Base-by-base conservation (phyloP, 2,797 vertebrate species). In the Sebastes elongatus region DNA sequence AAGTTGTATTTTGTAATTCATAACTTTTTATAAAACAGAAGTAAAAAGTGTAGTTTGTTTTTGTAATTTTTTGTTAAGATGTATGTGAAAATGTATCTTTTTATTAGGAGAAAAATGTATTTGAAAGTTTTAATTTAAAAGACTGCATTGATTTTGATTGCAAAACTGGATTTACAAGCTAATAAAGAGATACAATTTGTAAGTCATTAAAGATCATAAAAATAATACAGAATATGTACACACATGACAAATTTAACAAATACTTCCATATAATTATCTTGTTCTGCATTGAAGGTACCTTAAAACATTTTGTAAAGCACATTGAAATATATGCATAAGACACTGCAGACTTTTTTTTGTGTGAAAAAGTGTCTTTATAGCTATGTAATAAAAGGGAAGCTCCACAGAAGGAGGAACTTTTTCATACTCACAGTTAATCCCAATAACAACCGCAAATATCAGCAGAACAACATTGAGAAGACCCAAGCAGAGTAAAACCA, bases 351-450 rank as follows among this genome's bases (percentile, higher is more conserved):
- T 55, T 5, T 53, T 8, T 35, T n/a, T 18, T 14, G 30, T 14
- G 38, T 42, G 38, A 42, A 42, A 35, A 42, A 42, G 38, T 42
- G 38, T 16, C 38, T 4, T 11, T 22, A 3, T 3, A 35, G 28
- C 13, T 10, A 1, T 73, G 13, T 73, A 7, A 18, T 63, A 2
- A 3, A 68, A 69, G 20, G 1, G 13, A 18, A 30, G 1, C 28
- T 28, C 16, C 8, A 33, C 7, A 52, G 14, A 61, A n/a, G 9
- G 3, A 59, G 25, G 10, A 27, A 42, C 10, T n/a, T 25, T 1
- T 1, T 53, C 6, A 46, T 81, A 91, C 90, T 92, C 65, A 93
- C 92, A 86, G 33, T 74, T 71, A 56, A 83, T 60, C 32, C 90
- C 80, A 10, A 88, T 55, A 71, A 33, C 83, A 52, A 86, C 74